Percentiles rank a stretch among this genome's conserved stretches.
phyloP scores from a whole-genome alignment of 1,140 invertebrate genomes.

The Pararge aegeria region DNA sequence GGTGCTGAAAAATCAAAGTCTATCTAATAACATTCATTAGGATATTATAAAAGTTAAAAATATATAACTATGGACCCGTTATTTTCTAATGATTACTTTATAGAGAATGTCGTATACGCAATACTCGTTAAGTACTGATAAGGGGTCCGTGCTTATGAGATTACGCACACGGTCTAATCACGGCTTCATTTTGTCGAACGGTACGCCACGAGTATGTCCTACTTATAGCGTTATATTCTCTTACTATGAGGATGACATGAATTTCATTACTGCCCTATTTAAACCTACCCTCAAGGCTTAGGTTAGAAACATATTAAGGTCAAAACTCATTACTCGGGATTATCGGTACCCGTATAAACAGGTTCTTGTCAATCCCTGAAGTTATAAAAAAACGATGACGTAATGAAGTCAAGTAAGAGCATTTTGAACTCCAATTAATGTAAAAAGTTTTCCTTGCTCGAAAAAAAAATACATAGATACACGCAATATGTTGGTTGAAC shows the following conservation, averaged over 20 bases:
- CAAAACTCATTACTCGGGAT: not conserved
- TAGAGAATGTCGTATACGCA: not conserved
- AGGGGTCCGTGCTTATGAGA: not conserved
- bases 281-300: not conserved
- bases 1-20: too few species aligned
- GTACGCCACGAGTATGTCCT: not conserved
- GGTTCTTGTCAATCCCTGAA: not conserved
- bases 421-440: too few species aligned
- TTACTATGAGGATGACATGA: not conserved
- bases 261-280: not conserved
- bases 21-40: too few species aligned
- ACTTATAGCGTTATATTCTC: not conserved
- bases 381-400: not conserved
- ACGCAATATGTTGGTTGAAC: too few species aligned
- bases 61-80: too few species aligned
- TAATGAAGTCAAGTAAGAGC: not conserved
- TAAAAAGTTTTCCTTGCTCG: too few species aligned
- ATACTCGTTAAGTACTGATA: not conserved
- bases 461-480: too few species aligned
- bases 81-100: too few species aligned
- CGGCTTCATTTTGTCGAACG: not conserved
- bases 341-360: not conserved
- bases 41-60: too few species aligned
- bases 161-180: not conserved
- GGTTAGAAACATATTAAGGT: not conserved